Evolutionary conservation across 2,797 vertebrate species (phyloP).

Genomic region (Poeciliopsis infans): DNA sequence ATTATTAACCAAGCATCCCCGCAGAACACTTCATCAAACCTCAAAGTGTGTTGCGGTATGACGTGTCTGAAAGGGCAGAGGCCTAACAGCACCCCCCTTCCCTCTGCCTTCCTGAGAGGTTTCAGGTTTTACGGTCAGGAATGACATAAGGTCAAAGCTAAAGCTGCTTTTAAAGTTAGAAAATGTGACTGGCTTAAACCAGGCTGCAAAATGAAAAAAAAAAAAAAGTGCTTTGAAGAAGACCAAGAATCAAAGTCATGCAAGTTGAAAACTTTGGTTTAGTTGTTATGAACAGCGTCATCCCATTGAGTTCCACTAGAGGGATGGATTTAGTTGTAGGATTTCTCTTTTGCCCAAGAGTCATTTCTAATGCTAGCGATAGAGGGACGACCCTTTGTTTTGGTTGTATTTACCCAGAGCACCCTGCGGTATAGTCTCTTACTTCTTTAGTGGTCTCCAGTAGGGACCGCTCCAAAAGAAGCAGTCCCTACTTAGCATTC

Average conservation of each 20-base stretch:
- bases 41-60: conserved; percentile 46
- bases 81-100: conserved; percentile 10
- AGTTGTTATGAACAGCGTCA: too few relatives aligned
- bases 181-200: conserved; percentile 16
- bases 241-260: not conserved
- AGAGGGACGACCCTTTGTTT: too few relatives aligned
- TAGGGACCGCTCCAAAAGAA: too few relatives aligned
- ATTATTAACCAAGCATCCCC: conserved; percentile 64
- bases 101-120: conserved; percentile 18
- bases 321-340: too few relatives aligned
- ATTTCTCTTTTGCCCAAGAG: too few relatives aligned
- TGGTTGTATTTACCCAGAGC: too few relatives aligned
- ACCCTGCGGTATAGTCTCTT: too few relatives aligned
- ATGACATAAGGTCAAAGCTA: conserved; percentile 13
- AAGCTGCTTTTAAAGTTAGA: conserved; percentile 11
- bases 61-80: conserved; percentile 15
- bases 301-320: too few relatives aligned
- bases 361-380: too few relatives aligned
- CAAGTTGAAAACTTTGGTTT: not conserved
- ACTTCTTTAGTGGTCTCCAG: too few relatives aligned
- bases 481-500: too few relatives aligned
- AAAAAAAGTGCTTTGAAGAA: conserved; percentile 5
- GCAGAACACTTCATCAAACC: conserved; percentile 54
- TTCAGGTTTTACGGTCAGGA: conserved; percentile 46
- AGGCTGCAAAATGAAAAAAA: not conserved